A percentile compares a stretch with the other conserved stretches of the same genome.
Evolutionary conservation across 2,888 invertebrate species (phyloP).

Genomic region (Poecilobothrus nobilitatus): DNA sequence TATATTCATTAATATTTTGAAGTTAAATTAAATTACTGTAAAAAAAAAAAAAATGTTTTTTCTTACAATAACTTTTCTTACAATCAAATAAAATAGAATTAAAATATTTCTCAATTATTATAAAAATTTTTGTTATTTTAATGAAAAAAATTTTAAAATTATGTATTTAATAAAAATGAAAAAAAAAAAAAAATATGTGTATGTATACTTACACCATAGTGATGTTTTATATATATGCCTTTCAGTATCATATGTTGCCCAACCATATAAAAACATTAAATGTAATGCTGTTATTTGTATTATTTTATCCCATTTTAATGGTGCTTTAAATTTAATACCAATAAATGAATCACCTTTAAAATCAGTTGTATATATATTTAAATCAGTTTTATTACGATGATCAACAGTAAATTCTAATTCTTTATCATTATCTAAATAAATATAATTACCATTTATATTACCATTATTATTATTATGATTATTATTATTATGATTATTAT

Average conservation of each 20-base stretch:
- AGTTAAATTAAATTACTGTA: too few species aligned
- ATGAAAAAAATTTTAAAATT: too few species aligned
- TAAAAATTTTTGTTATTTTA: too few species aligned
- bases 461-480: background rate
- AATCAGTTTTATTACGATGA: slow-evolving; percentile 22
- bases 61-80: too few species aligned
- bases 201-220: slow-evolving; percentile 2
- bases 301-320: slow-evolving; percentile 57
- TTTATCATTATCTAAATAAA: slow-evolving; percentile 17
- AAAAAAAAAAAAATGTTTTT: too few species aligned
- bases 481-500: background rate
- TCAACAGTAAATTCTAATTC: slow-evolving; percentile 16
- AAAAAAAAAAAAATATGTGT: background rate
- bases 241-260: slow-evolving; percentile 26
- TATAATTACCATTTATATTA: slow-evolving; percentile 13
- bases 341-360: slow-evolving; percentile 36
- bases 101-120: too few species aligned
- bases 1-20: too few species aligned
- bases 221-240: background rate
- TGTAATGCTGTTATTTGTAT: slow-evolving; percentile 50
- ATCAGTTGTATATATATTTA: slow-evolving; percentile 33
- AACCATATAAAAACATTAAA: slow-evolving; percentile 41
- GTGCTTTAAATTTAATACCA: slow-evolving; percentile 49
- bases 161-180: too few species aligned
- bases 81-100: too few species aligned